Evolutionary conservation across 92 coral and sea anemone species (phyloP).

Genomic region (Phymanthus crucifer): DNA sequence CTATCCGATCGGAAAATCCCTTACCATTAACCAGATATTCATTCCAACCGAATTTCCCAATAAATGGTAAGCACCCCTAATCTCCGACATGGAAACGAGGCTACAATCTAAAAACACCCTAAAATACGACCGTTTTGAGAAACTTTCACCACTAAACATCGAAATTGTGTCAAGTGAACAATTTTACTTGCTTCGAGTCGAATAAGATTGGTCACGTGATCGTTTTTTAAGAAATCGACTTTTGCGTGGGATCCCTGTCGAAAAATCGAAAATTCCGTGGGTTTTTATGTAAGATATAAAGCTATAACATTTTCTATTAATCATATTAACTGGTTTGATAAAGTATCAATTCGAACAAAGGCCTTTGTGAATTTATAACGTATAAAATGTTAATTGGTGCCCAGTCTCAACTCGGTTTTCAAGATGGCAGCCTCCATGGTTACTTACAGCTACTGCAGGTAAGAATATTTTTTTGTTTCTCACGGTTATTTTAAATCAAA

Average conservation of each 20-base stretch:
- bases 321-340: background rate
- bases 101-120: slow-evolving; percentile 13
- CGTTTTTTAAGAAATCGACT: background rate
- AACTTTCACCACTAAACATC: slow-evolving; percentile 9
- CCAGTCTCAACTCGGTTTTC: slow-evolving; percentile 11
- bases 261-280: slow-evolving; percentile 3
- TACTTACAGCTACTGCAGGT: background rate
- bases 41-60: no score
- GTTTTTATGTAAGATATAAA: background rate
- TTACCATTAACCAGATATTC: no score
- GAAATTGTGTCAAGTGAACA: background rate
- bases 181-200: slow-evolving; percentile 6
- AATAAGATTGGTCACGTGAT: slow-evolving; percentile 15
- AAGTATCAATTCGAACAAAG: background rate
- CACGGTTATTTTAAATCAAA: background rate
- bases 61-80: no score
- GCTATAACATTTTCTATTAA: background rate
- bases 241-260: slow-evolving; percentile 25
- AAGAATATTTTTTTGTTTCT: background rate
- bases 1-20: no score
- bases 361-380: background rate
- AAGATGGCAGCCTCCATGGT: background rate
- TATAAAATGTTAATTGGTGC: background rate
- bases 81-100: slow-evolving; percentile 7
- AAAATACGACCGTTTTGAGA: slow-evolving; percentile 15